Conservation (phyloP, 2,113 vertebrate species). For the Vicugna pacos region DNA sequence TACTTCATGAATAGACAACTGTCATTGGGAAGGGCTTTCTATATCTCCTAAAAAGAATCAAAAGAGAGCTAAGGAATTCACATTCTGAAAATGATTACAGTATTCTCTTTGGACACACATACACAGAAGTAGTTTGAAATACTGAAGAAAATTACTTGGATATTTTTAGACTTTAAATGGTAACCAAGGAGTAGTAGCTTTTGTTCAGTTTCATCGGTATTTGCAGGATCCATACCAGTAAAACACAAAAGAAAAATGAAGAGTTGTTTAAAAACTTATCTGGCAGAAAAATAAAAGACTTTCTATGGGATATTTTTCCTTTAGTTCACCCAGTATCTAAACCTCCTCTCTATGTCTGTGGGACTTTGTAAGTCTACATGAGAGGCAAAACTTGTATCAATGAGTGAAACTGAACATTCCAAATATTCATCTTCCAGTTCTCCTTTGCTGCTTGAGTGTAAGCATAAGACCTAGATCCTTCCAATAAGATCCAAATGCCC, state of each 20-base stretch:
- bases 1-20: conserved; percentile 31
- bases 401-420: background rate
- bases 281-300: background rate
- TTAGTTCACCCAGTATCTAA: background rate
- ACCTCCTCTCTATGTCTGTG: background rate
- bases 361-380: background rate
- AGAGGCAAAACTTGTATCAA: background rate
- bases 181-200: background rate
- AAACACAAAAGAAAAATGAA: background rate
- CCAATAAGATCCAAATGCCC: background rate
- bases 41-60: background rate
- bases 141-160: conserved; percentile 26
- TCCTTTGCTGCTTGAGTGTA: background rate
- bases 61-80: background rate
- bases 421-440: background rate
- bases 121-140: conserved; percentile 4
- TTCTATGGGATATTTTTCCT: background rate
- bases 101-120: background rate
- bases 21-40: background rate
- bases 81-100: background rate
- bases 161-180: background rate
- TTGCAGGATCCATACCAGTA: background rate
- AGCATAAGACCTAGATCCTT: background rate
- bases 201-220: background rate
- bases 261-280: background rate